phyloP scores from a whole-genome alignment of 2,888 invertebrate species.

The Meta bourneti region DNA sequence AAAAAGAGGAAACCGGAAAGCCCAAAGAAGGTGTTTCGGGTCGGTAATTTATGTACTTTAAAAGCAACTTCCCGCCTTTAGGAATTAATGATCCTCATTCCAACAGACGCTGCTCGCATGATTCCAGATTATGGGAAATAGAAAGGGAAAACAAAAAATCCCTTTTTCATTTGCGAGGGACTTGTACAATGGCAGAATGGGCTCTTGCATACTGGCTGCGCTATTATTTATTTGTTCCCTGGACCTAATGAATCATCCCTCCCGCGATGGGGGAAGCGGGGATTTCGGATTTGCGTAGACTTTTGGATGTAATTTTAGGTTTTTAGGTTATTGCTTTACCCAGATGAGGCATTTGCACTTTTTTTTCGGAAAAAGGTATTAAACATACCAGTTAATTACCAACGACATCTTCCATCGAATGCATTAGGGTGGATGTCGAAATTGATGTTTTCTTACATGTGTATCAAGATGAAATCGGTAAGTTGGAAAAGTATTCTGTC shows the following conservation, averaged over 20 bases:
- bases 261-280: neutral
- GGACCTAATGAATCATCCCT: neutral
- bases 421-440: too few relatives aligned
- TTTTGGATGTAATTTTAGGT: neutral
- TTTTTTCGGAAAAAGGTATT: too few relatives aligned
- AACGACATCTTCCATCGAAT: too few relatives aligned
- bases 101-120: neutral
- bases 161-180: conserved; percentile 14
- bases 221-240: neutral
- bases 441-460: too few relatives aligned
- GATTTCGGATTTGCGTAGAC: neutral
- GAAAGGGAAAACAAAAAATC: conserved; percentile 10
- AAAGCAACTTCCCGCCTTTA: conserved; percentile 33
- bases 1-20: conserved; percentile 34
- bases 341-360: too few relatives aligned
- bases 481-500: too few relatives aligned
- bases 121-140: conserved; percentile 14
- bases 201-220: neutral
- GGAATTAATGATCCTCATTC: conserved; percentile 43
- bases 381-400: too few relatives aligned
- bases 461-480: too few relatives aligned
- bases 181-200: neutral
- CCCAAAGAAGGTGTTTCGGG: conserved; percentile 37
- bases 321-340: neutral
- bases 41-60: conserved; percentile 55